phyloP scores from a whole-genome alignment of 1,140 invertebrate genomes.

The Drosophila chauvacae region DNA sequence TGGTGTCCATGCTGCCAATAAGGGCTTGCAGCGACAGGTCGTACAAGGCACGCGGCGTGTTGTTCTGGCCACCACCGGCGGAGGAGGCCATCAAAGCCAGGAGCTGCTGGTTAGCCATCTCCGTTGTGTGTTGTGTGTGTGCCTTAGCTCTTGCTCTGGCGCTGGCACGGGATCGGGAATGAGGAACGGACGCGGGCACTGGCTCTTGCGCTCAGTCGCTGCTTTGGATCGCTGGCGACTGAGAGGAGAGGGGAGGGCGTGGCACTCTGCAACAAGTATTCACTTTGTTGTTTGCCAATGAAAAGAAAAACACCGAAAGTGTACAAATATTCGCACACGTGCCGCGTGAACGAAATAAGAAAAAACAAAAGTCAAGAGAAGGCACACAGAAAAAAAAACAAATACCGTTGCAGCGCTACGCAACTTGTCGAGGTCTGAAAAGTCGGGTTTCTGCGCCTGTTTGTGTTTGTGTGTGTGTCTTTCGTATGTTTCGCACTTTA shows the following conservation, averaged over 20 bases:
- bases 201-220: background rate
- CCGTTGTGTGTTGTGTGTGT: background rate
- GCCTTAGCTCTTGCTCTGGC: background rate
- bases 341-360: conserved; percentile 17
- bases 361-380: conserved; percentile 10
- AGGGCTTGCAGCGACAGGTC: conserved; percentile 58
- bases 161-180: background rate
- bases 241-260: conserved; percentile 11
- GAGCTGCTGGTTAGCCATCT: conserved; percentile 66
- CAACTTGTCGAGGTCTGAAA: conserved; percentile 6
- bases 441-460: conserved; percentile 16
- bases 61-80: conserved; percentile 38
- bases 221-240: background rate
- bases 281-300: conserved; percentile 4
- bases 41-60: conserved; percentile 59
- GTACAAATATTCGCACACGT: conserved; percentile 39
- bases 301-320: background rate
- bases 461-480: conserved; percentile 1
- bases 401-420: conserved; percentile 1
- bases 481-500: conserved; percentile 24
- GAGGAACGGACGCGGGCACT: background rate
- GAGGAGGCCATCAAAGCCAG: conserved; percentile 44
- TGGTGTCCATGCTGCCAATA: conserved; percentile 66
- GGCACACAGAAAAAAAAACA: background rate
- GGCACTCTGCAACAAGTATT: conserved; percentile 61